Conservation (phyloP, 2,113 vertebrate genomes). For the Thalassoma bifasciatum region DNA sequence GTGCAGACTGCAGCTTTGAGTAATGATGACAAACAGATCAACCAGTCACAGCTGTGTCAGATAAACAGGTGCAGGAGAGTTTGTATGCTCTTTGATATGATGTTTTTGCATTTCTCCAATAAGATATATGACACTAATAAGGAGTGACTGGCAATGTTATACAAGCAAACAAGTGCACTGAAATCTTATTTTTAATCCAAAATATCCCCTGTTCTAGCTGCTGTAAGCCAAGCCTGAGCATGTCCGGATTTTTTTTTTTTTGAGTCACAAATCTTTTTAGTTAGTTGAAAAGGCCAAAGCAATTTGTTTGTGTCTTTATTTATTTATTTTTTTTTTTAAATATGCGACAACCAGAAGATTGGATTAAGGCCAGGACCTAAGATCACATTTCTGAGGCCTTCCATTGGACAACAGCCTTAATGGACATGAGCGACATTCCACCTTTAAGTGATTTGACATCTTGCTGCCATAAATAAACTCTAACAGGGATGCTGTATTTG, state of each 20-base stretch:
- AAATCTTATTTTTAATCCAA: constrained; percentile 11
- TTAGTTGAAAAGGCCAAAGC: constrained; percentile 28
- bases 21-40: constrained; percentile 1
- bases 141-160: not conserved
- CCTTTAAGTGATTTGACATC: constrained; percentile 82
- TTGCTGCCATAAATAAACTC: constrained; percentile 82
- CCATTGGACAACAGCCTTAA: constrained; percentile 70
- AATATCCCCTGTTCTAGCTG: not conserved
- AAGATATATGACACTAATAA: constrained; percentile 3
- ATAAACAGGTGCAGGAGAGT: not conserved
- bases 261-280: not conserved
- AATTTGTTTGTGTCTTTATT: too few relatives aligned
- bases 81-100: not conserved
- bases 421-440: constrained; percentile 68
- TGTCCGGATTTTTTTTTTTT: not conserved
- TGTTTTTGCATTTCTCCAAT: not conserved
- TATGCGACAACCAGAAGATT: constrained; percentile 13
- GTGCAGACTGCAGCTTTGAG: not conserved
- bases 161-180: not conserved
- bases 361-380: constrained; percentile 48
- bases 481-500: constrained; percentile 76
- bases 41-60: constrained; percentile 7
- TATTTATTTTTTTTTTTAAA: constrained; percentile 39
- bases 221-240: not conserved
- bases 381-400: constrained; percentile 42